phyloP scores from a whole-genome alignment of 2,797 vertebrate genomes.

The Thaleichthys pacificus region DNA sequence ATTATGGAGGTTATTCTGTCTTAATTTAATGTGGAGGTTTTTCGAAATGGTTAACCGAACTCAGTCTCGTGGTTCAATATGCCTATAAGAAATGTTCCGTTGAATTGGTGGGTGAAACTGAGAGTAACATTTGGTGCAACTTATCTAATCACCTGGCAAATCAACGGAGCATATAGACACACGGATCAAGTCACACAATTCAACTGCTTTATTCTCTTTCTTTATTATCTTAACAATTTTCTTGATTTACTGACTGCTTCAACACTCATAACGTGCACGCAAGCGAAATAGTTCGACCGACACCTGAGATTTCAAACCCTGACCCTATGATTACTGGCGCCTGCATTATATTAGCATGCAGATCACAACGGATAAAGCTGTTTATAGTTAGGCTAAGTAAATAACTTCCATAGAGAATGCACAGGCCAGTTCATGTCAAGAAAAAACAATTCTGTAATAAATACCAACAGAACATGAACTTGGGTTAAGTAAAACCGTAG shows the following conservation, averaged over 20 bases:
- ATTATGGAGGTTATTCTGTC: too few relatives aligned
- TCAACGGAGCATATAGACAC: background rate
- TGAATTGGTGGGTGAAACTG: background rate
- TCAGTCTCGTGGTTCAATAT: too few relatives aligned
- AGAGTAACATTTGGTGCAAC: background rate
- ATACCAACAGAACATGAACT: too few relatives aligned
- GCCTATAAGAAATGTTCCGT: background rate
- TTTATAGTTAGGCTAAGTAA: too few relatives aligned
- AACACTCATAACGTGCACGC: constrained; percentile 20
- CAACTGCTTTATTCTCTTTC: background rate
- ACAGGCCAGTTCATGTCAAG: too few relatives aligned
- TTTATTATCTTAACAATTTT: constrained; percentile 40
- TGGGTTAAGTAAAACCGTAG: too few relatives aligned
- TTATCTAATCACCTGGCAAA: background rate
- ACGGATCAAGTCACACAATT: constrained; percentile 3
- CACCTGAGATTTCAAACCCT: constrained; percentile 62
- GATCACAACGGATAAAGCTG: constrained; percentile 67
- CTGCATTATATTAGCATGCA: constrained; percentile 69
- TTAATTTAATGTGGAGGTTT: too few relatives aligned
- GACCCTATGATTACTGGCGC: constrained; percentile 60
- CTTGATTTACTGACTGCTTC: constrained; percentile 42
- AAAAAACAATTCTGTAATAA: background rate
- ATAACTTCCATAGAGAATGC: too few relatives aligned
- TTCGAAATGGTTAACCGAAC: too few relatives aligned
- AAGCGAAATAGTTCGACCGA: constrained; percentile 35